Base-by-base conservation (phyloP, 2,888 invertebrate genomes). In the Phlogophora meticulosa region DNA sequence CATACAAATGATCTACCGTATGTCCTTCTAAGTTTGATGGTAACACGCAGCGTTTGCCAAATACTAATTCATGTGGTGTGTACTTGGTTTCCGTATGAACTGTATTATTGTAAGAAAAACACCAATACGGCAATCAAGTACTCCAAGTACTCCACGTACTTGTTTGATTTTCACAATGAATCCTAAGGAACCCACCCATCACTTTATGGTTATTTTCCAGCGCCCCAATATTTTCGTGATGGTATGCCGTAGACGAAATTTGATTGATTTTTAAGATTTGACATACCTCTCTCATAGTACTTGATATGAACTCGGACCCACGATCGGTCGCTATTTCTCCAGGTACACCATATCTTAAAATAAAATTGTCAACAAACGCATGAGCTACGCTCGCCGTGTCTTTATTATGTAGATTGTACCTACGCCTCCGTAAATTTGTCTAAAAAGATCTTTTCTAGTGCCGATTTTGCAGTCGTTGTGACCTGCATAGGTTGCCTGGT, bases 401-500 rank as follows among this genome's bases (percentile, higher is more conserved):
- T 28, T 32, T 48, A 1, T 48, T 48, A 28, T 64, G 17, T 20
- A 58, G 69, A n/a, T n/a, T n/a, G n/a, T n/a, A n/a, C n/a, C n/a
- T n/a, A n/a, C n/a, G n/a, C n/a, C n/a, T n/a, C n/a, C 4, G 64
- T 60, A 7, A 70, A 59, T 0, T 46, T 22, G 7, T 61, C 61
- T 24, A 53, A 34, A 45, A 20, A 61, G 11, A 53, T 11, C 11
- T 65, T 64, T 10, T 64, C 55, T 40, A 64, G 56, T 13, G 63
- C 40, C 1, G 48, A 13, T 20, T 46, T n/a, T 1, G 63, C 63
- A 13, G 55, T 69, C 4, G 53, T 46, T 11, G 69, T 58, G 10
- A 64, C 13, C 4, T 42, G 36, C 58, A 59, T 59, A 3, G 58
- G 69, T 48, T 69, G 46, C 36, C 59, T 69, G 2, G 22, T 20